A percentile compares a stretch with the other conserved stretches of the same genome.
Evolutionary conservation across 2,888 invertebrate genomes (phyloP).

Genomic region (Conus canariensis): DNA sequence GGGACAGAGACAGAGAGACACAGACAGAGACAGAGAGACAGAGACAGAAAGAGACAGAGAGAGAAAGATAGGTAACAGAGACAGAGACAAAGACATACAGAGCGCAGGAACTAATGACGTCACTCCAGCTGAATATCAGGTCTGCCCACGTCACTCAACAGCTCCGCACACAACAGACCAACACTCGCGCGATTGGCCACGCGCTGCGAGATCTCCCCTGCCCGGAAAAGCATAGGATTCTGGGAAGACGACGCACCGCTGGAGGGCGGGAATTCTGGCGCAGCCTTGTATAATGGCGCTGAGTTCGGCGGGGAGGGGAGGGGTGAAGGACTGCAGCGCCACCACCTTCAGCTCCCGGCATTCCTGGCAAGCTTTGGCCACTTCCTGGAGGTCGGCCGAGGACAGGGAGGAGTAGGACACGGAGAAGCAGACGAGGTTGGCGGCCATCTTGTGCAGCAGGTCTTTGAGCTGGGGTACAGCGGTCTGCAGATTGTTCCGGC

Average conservation of each 20-base stretch:
- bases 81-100: background rate
- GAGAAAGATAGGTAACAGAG: background rate
- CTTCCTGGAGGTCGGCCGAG: constrained; percentile 55
- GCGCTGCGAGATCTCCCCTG: constrained; percentile 53
- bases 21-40: background rate
- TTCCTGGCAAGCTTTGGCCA: constrained; percentile 59
- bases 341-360: constrained; percentile 63
- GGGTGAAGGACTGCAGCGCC: constrained; percentile 69
- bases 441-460: constrained; percentile 41
- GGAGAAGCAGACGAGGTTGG: constrained; percentile 60
- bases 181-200: constrained; percentile 54
- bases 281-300: constrained; percentile 59
- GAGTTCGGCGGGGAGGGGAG: constrained; percentile 60
- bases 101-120: background rate
- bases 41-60: background rate
- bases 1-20: background rate
- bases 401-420: constrained; percentile 64
- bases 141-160: constrained; percentile 54
- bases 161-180: constrained; percentile 49
- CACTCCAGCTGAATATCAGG: constrained; percentile 52
- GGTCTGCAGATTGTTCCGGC: constrained; percentile 67
- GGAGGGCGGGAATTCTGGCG: constrained; percentile 60
- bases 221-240: constrained; percentile 73
- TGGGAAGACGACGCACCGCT: constrained; percentile 67
- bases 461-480: constrained; percentile 53